These are phyloP conservation scores for Halictus quadricinctus DNA, from an alignment of 2,888 invertebrate species.

Conservation along the genomic window DNA sequence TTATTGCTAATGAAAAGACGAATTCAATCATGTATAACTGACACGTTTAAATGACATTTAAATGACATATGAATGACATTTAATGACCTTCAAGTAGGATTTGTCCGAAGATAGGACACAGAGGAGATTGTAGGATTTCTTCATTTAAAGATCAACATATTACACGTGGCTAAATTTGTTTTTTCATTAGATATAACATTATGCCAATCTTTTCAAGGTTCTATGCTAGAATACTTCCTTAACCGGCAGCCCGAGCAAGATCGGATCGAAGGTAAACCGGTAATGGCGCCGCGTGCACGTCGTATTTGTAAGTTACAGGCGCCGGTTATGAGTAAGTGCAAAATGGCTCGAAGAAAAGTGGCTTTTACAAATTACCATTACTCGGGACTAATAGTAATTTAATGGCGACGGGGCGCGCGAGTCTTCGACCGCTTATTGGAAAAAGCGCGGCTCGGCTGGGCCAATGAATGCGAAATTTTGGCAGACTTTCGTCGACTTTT, in stretches of 20 bases:
- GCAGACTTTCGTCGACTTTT: neutral
- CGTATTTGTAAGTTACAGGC: constrained; percentile 48
- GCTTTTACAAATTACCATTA: constrained; percentile 59
- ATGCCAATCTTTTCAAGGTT: neutral
- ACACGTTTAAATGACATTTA: no score
- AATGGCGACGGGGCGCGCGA: constrained; percentile 5
- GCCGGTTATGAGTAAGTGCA: constrained; percentile 50
- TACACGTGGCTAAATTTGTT: no score
- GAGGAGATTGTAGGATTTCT: no score
- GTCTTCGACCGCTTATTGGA: constrained; percentile 15
- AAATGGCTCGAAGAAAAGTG: constrained; percentile 47
- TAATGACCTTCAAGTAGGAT: no score
- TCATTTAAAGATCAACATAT: no score
- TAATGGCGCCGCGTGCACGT: constrained; percentile 45
- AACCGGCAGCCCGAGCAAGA: neutral
- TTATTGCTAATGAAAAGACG: no score
- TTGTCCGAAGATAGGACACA: no score
- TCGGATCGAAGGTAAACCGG: constrained; percentile 61
- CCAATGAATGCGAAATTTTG: constrained; percentile 16
- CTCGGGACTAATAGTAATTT: constrained; percentile 52
- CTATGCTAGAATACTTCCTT: neutral
- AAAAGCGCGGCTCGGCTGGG: neutral
- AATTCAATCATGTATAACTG: no score
- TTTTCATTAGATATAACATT: no score
- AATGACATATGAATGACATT: no score